Conservation (phyloP, 2,113 vertebrate species). For the Barnardius zonarius region DNA sequence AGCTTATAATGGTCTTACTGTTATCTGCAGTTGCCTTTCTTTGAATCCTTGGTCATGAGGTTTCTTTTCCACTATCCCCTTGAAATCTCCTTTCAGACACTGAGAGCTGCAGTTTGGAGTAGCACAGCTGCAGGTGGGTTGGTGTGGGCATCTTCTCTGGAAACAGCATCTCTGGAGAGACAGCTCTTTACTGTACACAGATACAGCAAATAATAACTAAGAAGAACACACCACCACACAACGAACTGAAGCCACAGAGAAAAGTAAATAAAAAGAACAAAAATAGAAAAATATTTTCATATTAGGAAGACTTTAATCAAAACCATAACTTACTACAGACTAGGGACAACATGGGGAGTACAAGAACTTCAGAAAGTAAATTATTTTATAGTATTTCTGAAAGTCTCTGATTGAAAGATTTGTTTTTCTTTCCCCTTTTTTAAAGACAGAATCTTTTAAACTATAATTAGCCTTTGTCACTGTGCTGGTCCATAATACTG, state of each 20-base stretch:
- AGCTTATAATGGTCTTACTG: not conserved
- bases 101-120: rapidly evolving
- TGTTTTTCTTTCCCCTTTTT: not conserved
- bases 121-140: not conserved
- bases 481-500: not conserved
- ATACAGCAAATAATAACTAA: not conserved
- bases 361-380: not conserved
- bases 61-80: not conserved
- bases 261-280: not conserved
- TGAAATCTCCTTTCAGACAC: not conserved
- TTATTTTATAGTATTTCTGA: not conserved
- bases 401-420: not conserved
- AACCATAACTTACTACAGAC: not conserved
- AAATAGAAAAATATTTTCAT: not conserved
- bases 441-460: not conserved
- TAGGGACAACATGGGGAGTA: not conserved
- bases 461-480: slow-evolving; percentile 21
- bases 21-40: not conserved
- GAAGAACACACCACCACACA: not conserved
- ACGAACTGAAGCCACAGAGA: not conserved
- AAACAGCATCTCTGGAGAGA: not conserved
- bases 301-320: not conserved
- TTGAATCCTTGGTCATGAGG: not conserved
- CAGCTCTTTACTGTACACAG: not conserved
- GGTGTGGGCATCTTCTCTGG: not conserved